phyloP scores from a whole-genome alignment of 2,888 invertebrate genomes.

The Papilio protenor region DNA sequence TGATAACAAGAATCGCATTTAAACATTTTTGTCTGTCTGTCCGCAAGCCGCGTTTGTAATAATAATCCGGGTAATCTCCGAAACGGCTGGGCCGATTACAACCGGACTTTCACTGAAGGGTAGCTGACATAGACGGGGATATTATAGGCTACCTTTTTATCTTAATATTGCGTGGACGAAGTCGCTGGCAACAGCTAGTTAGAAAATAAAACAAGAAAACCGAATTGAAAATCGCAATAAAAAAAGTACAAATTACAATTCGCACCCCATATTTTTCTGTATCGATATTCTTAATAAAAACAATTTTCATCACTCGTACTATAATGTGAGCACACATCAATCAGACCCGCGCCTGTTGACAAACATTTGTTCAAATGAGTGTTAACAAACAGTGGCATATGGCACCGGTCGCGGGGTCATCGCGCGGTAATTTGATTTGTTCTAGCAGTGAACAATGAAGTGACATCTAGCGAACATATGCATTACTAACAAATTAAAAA shows the following conservation, averaged over 20 bases:
- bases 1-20: no score
- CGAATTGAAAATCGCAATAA: no score
- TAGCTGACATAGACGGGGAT: no score
- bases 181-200: no score
- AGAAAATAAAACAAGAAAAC: neutral
- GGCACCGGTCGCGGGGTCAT: slow-evolving; percentile 41
- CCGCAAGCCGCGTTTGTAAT: no score
- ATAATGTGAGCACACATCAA: neutral
- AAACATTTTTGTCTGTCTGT: no score
- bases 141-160: no score
- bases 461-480: neutral
- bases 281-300: neutral
- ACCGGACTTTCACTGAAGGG: no score
- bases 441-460: neutral
- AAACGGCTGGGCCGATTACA: no score
- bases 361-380: slow-evolving; percentile 44
- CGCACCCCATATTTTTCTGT: neutral
- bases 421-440: slow-evolving; percentile 44
- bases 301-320: neutral
- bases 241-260: neutral
- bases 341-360: neutral
- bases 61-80: no score
- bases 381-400: slow-evolving; percentile 44
- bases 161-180: no score
- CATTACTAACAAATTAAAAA: neutral